Evolutionary conservation across 1,140 invertebrate species (phyloP).

Genomic region (Delia radicum): DNA sequence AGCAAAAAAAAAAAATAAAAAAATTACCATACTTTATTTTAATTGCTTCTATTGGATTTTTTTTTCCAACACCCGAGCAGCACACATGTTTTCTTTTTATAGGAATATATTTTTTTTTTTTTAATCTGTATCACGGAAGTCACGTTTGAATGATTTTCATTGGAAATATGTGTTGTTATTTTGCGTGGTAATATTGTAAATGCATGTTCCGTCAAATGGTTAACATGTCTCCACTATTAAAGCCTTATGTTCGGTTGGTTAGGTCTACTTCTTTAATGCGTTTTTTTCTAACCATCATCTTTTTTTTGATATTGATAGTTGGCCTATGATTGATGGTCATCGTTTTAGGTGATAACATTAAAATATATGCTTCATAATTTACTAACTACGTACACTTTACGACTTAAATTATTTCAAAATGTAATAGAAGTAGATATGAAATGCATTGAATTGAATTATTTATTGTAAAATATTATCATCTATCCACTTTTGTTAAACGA

Average conservation of each 20-base stretch:
- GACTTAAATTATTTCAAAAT: too few species aligned
- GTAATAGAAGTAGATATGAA: too few species aligned
- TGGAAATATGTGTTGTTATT: background rate
- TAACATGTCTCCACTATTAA: background rate
- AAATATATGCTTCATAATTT: too few species aligned
- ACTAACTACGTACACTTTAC: too few species aligned
- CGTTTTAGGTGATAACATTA: constrained; percentile 15
- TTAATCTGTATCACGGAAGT: background rate
- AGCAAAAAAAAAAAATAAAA: background rate
- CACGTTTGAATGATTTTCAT: constrained; percentile 13
- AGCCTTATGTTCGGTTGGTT: background rate
- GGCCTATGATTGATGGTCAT: background rate
- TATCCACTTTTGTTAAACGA: too few species aligned
- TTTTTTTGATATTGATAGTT: background rate
- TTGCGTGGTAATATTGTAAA: background rate
- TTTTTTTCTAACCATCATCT: background rate
- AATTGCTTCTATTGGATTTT: background rate
- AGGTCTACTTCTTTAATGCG: background rate
- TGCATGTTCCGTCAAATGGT: background rate
- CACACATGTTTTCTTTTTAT: background rate
- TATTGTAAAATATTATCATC: too few species aligned
- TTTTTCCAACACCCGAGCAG: too few species aligned
- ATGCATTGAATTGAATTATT: too few species aligned
- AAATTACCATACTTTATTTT: background rate
- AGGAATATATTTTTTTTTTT: background rate